A percentile compares a stretch with the other conserved stretches of the same genome.
These are phyloP conservation scores for Trichopria drosophilae DNA, from an alignment of 2,888 invertebrate species.

Conservation along the genomic window DNA sequence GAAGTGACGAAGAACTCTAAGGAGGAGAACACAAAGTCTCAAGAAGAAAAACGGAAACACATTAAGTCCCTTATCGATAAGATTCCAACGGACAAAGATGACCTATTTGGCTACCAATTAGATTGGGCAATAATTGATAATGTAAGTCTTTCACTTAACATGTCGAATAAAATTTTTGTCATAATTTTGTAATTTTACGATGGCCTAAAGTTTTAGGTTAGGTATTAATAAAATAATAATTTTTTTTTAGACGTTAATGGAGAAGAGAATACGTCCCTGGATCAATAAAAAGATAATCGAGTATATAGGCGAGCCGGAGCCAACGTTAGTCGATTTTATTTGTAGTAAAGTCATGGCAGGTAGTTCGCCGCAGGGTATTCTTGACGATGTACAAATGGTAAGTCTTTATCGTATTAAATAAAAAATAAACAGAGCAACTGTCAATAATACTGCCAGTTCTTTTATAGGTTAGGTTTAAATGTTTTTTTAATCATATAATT, in stretches of 20 bases:
- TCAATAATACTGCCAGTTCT: neutral
- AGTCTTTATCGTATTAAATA: constrained; percentile 36
- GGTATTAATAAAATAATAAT: constrained; percentile 51
- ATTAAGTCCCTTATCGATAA: constrained; percentile 97
- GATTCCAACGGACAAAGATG: constrained; percentile 97
- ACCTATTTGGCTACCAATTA: constrained; percentile 91
- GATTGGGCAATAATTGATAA: constrained; percentile 85
- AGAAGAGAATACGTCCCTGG: constrained; percentile 97
- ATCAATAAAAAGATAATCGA: constrained; percentile 99
- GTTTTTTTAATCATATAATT: constrained; percentile 16
- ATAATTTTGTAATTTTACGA: neutral
- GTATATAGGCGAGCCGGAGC: constrained; percentile 99
- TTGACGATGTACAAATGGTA: constrained; percentile 99
- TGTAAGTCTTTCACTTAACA: constrained; percentile 56
- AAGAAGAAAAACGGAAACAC: constrained; percentile 94
- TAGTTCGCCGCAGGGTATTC: constrained; percentile 89
- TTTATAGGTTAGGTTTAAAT: constrained; percentile 2
- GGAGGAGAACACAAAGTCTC: constrained; percentile 70
- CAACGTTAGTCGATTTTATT: constrained; percentile 97
- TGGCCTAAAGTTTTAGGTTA: neutral
- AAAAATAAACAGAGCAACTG: neutral
- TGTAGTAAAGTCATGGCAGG: constrained; percentile 96
- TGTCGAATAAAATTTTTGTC: neutral
- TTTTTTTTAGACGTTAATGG: constrained; percentile 80
- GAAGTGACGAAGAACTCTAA: constrained; percentile 60